These are phyloP conservation scores for Styela clava DNA, from an alignment of 23 tunicate genomes.

Conservation along the genomic window DNA sequence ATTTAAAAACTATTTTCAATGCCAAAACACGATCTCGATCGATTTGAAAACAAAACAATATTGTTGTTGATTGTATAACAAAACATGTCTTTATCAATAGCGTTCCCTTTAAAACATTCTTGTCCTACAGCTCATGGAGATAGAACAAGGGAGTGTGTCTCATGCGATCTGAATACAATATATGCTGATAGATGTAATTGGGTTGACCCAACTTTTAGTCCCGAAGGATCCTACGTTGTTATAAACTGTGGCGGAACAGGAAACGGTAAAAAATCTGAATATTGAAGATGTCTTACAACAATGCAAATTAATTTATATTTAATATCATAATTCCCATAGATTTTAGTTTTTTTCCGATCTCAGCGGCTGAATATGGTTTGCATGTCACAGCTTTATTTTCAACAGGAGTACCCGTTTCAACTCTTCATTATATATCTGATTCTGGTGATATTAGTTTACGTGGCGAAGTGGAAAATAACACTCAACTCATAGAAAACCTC, in stretches of 20 bases:
- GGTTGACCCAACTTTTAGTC: conserved; percentile 72
- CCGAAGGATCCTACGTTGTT: conserved; percentile 51
- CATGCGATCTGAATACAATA: conserved; percentile 42
- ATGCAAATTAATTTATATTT: no score
- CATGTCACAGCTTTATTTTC: no score
- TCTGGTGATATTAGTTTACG: conserved; percentile 31
- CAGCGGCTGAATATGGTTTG: no score
- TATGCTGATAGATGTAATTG: conserved; percentile 64
- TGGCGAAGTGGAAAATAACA: conserved; percentile 34
- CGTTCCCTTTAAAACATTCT: no score
- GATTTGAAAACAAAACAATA: no score
- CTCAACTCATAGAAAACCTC: conserved; percentile 18
- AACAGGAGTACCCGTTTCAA: conserved; percentile 51
- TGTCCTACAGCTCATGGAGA: conserved; percentile 31
- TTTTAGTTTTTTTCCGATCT: no score
- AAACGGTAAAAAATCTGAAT: conserved; percentile 34
- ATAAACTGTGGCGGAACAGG: conserved; percentile 84
- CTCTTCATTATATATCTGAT: conserved; percentile 18
- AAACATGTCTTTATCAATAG: no score
- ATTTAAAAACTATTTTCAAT: no score
- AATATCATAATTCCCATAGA: no score
- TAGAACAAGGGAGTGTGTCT: conserved; percentile 36
- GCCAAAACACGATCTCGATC: no score
- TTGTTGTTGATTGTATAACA: no score
- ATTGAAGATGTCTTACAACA: no score